Conservation (phyloP, 2,113 vertebrate genomes). For the Emydocephalus ijimae region DNA sequence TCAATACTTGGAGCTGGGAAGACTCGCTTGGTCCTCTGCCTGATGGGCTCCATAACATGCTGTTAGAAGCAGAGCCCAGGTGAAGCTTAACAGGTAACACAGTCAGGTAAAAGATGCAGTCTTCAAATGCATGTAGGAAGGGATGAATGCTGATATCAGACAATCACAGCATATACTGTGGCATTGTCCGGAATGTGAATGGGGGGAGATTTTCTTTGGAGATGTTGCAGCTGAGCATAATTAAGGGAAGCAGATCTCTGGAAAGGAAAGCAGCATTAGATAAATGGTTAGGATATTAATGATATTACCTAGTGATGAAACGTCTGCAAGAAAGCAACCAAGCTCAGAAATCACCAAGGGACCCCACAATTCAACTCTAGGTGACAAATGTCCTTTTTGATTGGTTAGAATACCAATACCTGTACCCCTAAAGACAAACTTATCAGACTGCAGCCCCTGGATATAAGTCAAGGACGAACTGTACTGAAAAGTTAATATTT, state of each 20-base stretch:
- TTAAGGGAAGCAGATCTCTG: background rate
- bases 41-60: background rate
- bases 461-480: background rate
- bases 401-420: background rate
- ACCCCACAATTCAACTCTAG: background rate
- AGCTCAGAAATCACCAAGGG: background rate
- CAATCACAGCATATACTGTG: slow-evolving; percentile 6
- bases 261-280: background rate
- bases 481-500: background rate
- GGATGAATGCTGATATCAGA: background rate
- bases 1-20: background rate
- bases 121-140: background rate
- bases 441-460: background rate
- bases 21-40: background rate
- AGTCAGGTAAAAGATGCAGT: background rate
- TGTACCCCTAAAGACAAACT: background rate
- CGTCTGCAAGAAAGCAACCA: background rate
- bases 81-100: background rate
- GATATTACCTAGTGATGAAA: background rate
- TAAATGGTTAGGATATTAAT: background rate
- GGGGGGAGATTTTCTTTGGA: background rate
- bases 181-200: background rate
- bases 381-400: background rate
- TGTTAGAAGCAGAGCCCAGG: background rate
- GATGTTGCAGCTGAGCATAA: slow-evolving; percentile 18